A percentile compares a stretch with the other conserved stretches of the same genome.
phyloP scores from a whole-genome alignment of 92 coral and sea anemone genomes.

The Nematostella vectensis region DNA sequence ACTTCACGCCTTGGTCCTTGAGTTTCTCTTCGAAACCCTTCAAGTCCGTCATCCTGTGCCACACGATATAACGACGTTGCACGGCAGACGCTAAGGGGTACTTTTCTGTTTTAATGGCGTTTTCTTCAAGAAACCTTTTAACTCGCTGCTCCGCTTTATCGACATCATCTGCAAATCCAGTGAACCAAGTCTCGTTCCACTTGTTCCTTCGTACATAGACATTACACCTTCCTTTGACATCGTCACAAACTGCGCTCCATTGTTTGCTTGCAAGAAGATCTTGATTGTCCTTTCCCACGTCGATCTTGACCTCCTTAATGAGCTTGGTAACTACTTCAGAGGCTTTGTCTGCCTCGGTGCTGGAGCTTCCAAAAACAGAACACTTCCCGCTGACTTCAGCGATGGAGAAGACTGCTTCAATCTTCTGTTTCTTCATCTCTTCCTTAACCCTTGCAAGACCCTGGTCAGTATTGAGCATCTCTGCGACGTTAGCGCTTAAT shows the following conservation, averaged over 20 bases:
- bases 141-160: constrained; percentile 27
- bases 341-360: constrained; percentile 43
- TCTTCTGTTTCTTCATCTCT: constrained; percentile 22
- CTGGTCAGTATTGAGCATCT: constrained; percentile 36
- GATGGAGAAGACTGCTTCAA: constrained; percentile 50
- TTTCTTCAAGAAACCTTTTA: constrained; percentile 35
- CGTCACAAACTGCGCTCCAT: constrained; percentile 43
- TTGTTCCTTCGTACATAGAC: constrained; percentile 31
- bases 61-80: constrained; percentile 36
- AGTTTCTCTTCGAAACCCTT: constrained; percentile 31
- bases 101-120: constrained; percentile 26
- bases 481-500: constrained; percentile 25
- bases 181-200: constrained; percentile 53
- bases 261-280: constrained; percentile 14
- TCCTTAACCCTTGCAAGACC: constrained; percentile 33
- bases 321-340: constrained; percentile 25
- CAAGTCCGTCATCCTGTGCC: constrained; percentile 41
- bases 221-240: constrained; percentile 8
- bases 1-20: constrained; percentile 23
- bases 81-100: constrained; percentile 29
- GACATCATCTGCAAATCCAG: constrained; percentile 49
- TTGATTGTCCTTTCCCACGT: constrained; percentile 28
- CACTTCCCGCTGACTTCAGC: constrained; percentile 30
- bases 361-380: constrained; percentile 28
- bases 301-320: constrained; percentile 38